These are phyloP conservation scores for Stramonita haemastoma DNA, from an alignment of 2,888 invertebrate species.

Conservation along the genomic window DNA sequence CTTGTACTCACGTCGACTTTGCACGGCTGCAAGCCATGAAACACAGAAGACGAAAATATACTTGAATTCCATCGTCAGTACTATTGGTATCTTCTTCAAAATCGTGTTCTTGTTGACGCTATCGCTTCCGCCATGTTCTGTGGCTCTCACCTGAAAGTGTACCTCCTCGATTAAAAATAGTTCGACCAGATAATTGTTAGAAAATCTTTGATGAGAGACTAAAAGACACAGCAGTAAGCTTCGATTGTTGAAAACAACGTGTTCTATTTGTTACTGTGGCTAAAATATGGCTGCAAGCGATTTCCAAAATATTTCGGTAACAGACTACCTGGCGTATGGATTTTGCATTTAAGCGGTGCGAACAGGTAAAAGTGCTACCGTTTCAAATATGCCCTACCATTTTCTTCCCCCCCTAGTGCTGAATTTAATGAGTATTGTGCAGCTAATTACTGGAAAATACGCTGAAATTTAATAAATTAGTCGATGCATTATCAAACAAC, in stretches of 20 bases:
- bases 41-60: neutral
- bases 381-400: neutral
- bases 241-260: too few species aligned
- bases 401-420: too few species aligned
- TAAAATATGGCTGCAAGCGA: too few species aligned
- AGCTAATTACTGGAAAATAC: too few species aligned
- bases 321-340: neutral
- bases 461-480: too few species aligned
- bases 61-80: conserved; percentile 15
- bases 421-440: too few species aligned
- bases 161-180: neutral
- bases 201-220: neutral
- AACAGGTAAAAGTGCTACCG: neutral
- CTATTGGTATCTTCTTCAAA: neutral
- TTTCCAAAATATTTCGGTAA: too few species aligned
- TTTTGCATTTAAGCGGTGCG: neutral
- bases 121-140: conserved; percentile 33
- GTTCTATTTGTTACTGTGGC: too few species aligned
- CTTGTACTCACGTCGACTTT: conserved; percentile 22
- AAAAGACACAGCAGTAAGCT: too few species aligned
- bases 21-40: neutral
- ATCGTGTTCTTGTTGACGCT: neutral
- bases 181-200: neutral
- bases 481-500: too few species aligned
- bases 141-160: conserved; percentile 7